Base-by-base conservation (phyloP, 1,140 invertebrate genomes). In the Bombyx mandarina region DNA sequence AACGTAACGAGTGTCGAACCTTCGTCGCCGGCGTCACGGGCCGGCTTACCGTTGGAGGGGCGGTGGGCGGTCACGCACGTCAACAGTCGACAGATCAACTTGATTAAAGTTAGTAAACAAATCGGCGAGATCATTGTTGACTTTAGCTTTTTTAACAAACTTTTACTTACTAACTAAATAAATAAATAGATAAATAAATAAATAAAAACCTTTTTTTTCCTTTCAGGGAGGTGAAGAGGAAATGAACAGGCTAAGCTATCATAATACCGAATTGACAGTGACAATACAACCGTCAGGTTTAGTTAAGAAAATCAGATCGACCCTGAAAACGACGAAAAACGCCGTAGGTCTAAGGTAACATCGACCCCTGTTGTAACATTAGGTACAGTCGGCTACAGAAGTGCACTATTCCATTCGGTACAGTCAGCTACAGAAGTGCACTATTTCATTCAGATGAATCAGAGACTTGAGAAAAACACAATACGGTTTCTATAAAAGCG, bases 151-250 rank as follows among this genome's bases (percentile, higher is more conserved):
- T 50, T 7, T n/a, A 7, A n/a, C 7, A 50, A 50, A 7, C 9
- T 50, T 8, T 22, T n/a, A 7, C 48, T n/a, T 50, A n/a, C 7
- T n/a, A n/a, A n/a, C 3, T 50, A 18, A 3, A n/a, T 1, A n/a
- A n/a, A 50, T 50, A 10, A 8, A n/a, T 50, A 50, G 1, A n/a
- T 50, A 10, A 18, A 50, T 50, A 2, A n/a, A 50, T 50, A 18
- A 3, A n/a, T 1, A n/a, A n/a, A 50, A 50, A 50, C 9, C 8
- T 12, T 43, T 43, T 22, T 18, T 12, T 4, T 7, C 10, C 9
- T 62, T 65, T 10, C 67, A 86, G 83, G 79, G 81, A 9, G 74
- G 77, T 0, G 79, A 86, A 26, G 81, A 86, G 45, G 83, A 86
- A 9, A 75, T 86, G 71, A 75, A 73, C 54, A 58, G 77, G 1